Evolutionary conservation across 2,797 vertebrate species (phyloP), one percentile per base, ranked within the genome.

Genomic region (Tapirus indicus): DNA sequence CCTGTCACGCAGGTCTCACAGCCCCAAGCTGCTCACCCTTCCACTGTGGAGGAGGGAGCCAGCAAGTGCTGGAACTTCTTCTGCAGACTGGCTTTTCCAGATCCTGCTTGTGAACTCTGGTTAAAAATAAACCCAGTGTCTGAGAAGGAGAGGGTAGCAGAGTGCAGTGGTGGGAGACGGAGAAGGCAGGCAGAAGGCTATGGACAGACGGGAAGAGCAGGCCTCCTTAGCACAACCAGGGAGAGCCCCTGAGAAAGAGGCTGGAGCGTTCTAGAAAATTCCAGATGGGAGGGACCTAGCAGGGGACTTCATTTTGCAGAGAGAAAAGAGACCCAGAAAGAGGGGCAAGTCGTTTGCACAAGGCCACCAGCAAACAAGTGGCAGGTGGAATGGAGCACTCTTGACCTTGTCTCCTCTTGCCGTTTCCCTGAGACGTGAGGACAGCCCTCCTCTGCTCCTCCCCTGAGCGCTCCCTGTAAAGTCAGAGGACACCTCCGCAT

Each of bases 71-170:
- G 29, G 72, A 66, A 41, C 92, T 79, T 88, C 86, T 66, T 88
- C 92, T 62, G 41, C 58, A 86, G 88, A 95, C 93, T 71, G 68
- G 95, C 95, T 97, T 97, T 98, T 98, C 98, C 98, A 98, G 98
- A 97, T 97, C 96, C 96, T 97, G 98, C 98, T 97, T 98, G 97
- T 98, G 98, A 98, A 98, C 94, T 94, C 96, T 82, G 87, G 96
- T 98, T 97, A 95, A 98, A 98, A 98, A 98, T 92, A 97, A 97
- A 98, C 80, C 91, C 58, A 92, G 56, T 88, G 64, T 96, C 74
- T 90, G 60, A 72, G 78, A 49, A 88, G 87, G 86, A 66, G 83
- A 77, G 52, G 77, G 86, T 29, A 83, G 78, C 93, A 86, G 64
- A 66, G 77, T 14, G 8, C 32, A 9, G 44, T 35, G 29, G 98